Conservation (phyloP, 2,797 vertebrate species). For the Microcaecilia unicolor region DNA sequence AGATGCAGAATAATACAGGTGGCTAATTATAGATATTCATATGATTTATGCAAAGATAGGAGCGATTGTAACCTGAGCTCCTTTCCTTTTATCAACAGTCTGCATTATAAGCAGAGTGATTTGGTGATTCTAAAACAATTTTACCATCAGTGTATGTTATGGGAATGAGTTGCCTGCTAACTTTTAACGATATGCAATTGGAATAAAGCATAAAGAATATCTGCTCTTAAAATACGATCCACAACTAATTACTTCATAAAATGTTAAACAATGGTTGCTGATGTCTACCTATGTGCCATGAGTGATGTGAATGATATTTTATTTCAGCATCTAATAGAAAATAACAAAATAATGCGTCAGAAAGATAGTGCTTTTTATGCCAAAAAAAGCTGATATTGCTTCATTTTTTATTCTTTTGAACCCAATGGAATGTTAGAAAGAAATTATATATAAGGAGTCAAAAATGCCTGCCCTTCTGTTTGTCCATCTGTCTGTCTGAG, state of each 20-base stretch:
- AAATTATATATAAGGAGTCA: too few relatives aligned
- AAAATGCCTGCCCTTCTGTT: too few relatives aligned
- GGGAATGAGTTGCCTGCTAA: conserved; percentile 1
- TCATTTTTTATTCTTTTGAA: too few relatives aligned
- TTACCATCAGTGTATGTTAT: too few relatives aligned
- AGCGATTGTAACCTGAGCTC: background rate
- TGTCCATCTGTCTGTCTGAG: too few relatives aligned
- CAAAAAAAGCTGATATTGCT: too few relatives aligned
- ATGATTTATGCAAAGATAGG: background rate
- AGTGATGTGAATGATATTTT: too few relatives aligned
- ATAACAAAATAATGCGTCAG: too few relatives aligned
- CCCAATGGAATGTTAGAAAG: too few relatives aligned
- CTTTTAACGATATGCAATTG: background rate
- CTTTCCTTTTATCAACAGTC: background rate
- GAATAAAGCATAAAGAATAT: background rate
- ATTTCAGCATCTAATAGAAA: too few relatives aligned
- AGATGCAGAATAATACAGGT: background rate
- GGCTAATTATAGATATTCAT: background rate
- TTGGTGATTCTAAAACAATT: conserved; percentile 33
- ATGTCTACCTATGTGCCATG: background rate
- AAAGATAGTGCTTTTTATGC: too few relatives aligned
- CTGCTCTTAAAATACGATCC: too few relatives aligned
- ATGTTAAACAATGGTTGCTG: background rate
- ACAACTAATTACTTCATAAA: background rate
- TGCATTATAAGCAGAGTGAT: conserved; percentile 20